phyloP scores from a whole-genome alignment of 2,888 invertebrate species.

The Helobdella robusta region DNA sequence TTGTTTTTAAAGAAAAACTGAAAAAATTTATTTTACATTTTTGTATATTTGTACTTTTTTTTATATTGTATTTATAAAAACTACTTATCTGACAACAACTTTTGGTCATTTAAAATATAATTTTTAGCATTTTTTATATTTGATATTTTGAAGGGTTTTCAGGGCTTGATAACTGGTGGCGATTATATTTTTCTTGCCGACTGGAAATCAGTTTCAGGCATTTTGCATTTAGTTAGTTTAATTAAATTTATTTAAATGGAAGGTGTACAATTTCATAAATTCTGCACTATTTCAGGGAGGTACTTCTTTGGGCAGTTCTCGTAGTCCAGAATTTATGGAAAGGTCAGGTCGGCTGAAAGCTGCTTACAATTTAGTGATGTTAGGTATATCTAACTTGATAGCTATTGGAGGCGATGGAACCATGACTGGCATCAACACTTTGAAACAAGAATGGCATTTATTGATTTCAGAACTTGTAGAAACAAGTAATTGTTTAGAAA shows the following conservation, averaged over 20 bases:
- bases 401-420: constrained; percentile 98
- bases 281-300: too few species aligned
- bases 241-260: neutral
- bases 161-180: constrained; percentile 31
- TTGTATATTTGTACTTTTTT: too few species aligned
- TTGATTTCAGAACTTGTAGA: constrained; percentile 72
- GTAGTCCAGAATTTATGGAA: constrained; percentile 83
- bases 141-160: too few species aligned
- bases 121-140: too few species aligned
- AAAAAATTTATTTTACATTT: too few species aligned
- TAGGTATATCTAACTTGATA: constrained; percentile 82
- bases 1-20: too few species aligned
- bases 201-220: constrained; percentile 31
- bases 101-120: too few species aligned
- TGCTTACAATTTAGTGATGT: constrained; percentile 75
- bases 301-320: constrained; percentile 93
- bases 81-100: too few species aligned
- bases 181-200: constrained; percentile 28
- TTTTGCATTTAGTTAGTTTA: constrained; percentile 29
- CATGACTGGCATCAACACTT: constrained; percentile 82
- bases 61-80: too few species aligned
- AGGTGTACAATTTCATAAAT: too few species aligned
- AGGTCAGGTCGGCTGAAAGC: constrained; percentile 79
- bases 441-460: constrained; percentile 82
- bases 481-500: constrained; percentile 44